Conservation (phyloP, 2,113 vertebrate genomes). For the Diadophis punctatus region DNA sequence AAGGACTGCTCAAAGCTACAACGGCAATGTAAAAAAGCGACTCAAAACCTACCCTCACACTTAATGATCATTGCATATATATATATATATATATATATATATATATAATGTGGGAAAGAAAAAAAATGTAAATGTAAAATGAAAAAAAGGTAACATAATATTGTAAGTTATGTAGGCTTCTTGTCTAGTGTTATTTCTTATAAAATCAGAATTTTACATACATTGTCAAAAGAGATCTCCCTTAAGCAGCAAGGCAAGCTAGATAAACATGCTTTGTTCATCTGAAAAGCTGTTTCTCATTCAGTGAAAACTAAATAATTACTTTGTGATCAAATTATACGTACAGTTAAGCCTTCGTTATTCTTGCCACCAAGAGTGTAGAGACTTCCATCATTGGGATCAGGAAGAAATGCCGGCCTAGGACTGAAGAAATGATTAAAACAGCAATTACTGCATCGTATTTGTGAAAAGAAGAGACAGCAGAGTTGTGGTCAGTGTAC, state of each 20-base stretch:
- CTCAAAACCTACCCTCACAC: not conserved
- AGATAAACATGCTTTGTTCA: not conserved
- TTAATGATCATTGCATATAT: not conserved
- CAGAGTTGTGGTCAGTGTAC: not conserved
- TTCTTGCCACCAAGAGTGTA: slow-evolving; percentile 95
- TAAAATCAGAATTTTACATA: not conserved
- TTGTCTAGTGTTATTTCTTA: not conserved
- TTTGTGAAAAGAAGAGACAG: slow-evolving; percentile 9
- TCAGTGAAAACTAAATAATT: not conserved
- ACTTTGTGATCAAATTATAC: slow-evolving; percentile 40
- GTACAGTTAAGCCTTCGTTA: slow-evolving; percentile 91
- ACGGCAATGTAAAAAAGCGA: not conserved
- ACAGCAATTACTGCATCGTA: not conserved
- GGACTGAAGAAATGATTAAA: slow-evolving; percentile 46
- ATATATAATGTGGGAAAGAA: not conserved
- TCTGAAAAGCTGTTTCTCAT: not conserved
- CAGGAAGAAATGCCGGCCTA: slow-evolving; percentile 94
- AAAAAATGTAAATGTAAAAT: not conserved
- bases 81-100: no score
- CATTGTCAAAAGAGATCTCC: not conserved
- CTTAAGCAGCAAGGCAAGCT: not conserved
- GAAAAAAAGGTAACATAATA: no score
- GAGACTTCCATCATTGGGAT: slow-evolving; percentile 95
- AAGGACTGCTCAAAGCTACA: not conserved
- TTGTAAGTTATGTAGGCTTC: not conserved